Conservation (phyloP, 2,888 invertebrate genomes). For the Lasioglossum oenotherae region DNA sequence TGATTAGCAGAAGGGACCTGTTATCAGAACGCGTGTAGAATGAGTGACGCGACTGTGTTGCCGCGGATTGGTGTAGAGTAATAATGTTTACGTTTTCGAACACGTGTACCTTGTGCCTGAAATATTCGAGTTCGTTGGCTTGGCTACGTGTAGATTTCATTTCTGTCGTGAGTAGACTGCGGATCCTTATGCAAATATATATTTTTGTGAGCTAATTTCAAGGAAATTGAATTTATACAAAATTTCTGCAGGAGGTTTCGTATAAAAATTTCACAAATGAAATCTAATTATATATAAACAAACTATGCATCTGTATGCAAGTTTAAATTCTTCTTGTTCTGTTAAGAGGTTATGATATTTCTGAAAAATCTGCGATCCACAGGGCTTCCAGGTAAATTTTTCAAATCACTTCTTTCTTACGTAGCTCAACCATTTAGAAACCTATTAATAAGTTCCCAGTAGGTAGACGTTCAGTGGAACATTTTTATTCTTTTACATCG, state of each 20-base stretch:
- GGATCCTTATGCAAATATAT: not conserved
- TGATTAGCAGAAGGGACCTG: conserved; percentile 28
- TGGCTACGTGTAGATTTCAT: not conserved
- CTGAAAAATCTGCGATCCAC: not conserved
- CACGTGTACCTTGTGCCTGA: not conserved
- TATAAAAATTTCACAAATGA: not conserved
- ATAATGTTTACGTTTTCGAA: not conserved
- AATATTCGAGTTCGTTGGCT: not conserved
- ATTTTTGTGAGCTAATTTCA: not conserved
- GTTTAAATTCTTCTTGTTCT: too few relatives aligned
- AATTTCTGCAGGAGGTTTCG: not conserved
- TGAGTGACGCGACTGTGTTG: not conserved
- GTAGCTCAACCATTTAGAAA: not conserved
- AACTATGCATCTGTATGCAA: not conserved
- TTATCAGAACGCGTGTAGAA: not conserved
- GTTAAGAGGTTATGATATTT: not conserved
- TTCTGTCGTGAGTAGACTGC: not conserved
- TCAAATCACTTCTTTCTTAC: not conserved
- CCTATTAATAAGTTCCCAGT: not conserved
- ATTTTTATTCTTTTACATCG: not conserved
- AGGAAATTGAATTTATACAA: not conserved
- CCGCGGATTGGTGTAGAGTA: not conserved
- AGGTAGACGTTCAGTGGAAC: not conserved
- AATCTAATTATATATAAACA: not conserved
- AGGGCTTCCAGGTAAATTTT: not conserved